Evolutionary conservation across 2,888 invertebrate genomes (phyloP), one percentile per base, ranked within the genome.

Genomic region (Gryllus longicercus): DNA sequence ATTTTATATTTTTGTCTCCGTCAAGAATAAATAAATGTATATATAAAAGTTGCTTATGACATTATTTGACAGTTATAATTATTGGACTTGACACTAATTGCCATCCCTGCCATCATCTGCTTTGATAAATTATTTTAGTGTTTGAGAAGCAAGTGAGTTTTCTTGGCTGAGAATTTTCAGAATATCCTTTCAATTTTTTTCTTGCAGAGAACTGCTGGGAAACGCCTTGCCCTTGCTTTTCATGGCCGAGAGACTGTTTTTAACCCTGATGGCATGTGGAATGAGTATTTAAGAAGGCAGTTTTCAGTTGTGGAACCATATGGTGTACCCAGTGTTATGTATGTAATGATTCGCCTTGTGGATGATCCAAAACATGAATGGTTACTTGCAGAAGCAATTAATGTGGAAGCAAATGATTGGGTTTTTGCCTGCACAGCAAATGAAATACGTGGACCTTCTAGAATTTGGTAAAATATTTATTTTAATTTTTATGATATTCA

Each of bases 381-480:
- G 82, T 88, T 93, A 11, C 92, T 92, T 0, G 89, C 95, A 2
- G 91, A 94, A 84, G 90, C 92, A 0, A 86, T 92, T 1, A 93
- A 94, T 86, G 88, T 93, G 18, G 91, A 92, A 78, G 89, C 90
- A 49, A 90, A 89, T 76, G 93, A 94, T 82, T 96, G 96, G 96
- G 86, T 95, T 23, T 95, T 92, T 85, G 93, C 92, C 21, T 96
- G 95, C 85, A 89, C 90, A 80, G 93, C 93, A 1, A 89, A 90
- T 82, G 87, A 87, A 51, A 87, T 91, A 1, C 87, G 88, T 84
- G 88, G 87, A 38, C 86, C 88, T 16, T 88, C 90, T 82, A 88
- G 91, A 89, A 89, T 90, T 85, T 94, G 84, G 84, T 85, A 79
- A 83, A 21, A 80, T 82, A 76, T 63, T 5, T 63, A 16, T 63